Evolutionary conservation across 2,113 vertebrate species (phyloP).

Genomic region (Ovis aries): DNA sequence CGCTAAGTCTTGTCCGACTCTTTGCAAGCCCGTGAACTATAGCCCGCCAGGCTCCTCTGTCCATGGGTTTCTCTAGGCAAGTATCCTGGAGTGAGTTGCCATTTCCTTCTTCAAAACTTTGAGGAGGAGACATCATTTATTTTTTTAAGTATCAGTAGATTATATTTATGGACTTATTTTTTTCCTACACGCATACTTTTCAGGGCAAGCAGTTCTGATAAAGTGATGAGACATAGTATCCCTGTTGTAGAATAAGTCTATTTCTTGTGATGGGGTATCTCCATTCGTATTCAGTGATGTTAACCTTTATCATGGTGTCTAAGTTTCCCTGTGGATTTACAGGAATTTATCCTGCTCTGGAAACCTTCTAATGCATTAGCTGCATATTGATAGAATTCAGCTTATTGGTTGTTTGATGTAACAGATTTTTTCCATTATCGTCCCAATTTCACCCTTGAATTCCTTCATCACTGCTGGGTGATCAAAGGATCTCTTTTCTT

Average conservation of each 20-base stretch:
- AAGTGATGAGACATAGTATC: background rate
- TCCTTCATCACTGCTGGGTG: background rate
- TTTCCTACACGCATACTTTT: background rate
- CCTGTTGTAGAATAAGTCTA: background rate
- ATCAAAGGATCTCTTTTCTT: background rate
- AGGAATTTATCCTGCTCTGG: background rate
- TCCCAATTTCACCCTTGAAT: background rate
- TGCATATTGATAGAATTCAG: background rate
- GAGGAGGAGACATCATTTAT: background rate
- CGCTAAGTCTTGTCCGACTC: fast-evolving
- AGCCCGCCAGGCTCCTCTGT: no score
- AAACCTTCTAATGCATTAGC: background rate
- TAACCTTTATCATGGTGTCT: background rate
- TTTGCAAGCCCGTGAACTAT: no score
- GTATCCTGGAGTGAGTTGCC: background rate
- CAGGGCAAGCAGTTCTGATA: background rate
- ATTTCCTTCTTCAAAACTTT: background rate
- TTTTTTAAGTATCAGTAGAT: background rate
- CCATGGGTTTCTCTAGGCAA: background rate
- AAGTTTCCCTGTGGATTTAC: background rate
- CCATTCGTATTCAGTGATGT: background rate
- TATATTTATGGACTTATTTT: background rate
- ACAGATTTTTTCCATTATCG: background rate
- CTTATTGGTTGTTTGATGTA: background rate
- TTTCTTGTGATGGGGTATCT: background rate